Evolutionary conservation across 2,797 vertebrate species (phyloP).

Genomic region (Buphagus erythrorhynchus): DNA sequence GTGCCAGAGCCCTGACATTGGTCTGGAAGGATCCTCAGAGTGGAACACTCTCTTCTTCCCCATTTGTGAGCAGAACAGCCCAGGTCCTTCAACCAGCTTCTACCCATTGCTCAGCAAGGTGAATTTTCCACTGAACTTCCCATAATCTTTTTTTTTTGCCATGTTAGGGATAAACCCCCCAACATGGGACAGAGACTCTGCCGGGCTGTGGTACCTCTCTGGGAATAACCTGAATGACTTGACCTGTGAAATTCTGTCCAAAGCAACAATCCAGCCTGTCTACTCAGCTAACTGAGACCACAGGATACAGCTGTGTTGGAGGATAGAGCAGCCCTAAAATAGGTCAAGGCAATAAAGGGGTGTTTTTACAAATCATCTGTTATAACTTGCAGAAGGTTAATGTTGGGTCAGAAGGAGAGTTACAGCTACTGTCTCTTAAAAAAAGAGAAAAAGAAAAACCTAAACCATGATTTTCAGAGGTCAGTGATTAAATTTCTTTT

Average conservation of each 20-base stretch:
- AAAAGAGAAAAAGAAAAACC: not conserved
- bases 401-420: not conserved
- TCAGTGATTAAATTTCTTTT: not conserved
- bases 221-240: not conserved
- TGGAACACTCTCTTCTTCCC: not conserved
- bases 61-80: not conserved
- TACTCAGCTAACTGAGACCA: not conserved
- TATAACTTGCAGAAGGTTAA: not conserved
- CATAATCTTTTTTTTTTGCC: not conserved
- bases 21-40: not conserved
- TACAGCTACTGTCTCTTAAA: not conserved
- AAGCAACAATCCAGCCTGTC: not conserved
- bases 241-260: not conserved
- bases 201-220: not conserved
- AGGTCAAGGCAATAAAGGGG: not conserved
- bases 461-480: not conserved
- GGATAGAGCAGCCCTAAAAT: not conserved
- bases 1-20: not conserved
- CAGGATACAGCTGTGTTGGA: not conserved
- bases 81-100: accelerated
- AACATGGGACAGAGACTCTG: not conserved
- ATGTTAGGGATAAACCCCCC: not conserved
- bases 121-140: not conserved
- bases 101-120: not conserved
- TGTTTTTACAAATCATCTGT: not conserved